A percentile compares a stretch with the other conserved stretches of the same genome.
Conservation (phyloP, 2,113 vertebrate genomes). For the Alligator mississippiensis region DNA sequence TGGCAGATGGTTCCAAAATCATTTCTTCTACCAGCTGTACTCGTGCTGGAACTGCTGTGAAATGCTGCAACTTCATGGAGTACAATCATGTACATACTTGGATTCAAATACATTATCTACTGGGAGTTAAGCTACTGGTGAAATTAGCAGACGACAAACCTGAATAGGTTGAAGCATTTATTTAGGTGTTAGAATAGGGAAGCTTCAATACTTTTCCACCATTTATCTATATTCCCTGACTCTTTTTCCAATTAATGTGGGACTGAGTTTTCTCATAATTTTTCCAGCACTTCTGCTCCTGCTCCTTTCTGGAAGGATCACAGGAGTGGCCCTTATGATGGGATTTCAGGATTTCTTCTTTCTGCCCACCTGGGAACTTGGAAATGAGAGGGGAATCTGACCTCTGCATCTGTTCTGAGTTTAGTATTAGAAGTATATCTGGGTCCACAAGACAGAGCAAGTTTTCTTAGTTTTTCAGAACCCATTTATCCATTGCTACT, state of each 20-base stretch:
- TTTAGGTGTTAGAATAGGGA: too few species aligned
- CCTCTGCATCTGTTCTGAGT: background rate
- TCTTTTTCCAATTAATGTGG: background rate
- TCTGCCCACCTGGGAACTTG: background rate
- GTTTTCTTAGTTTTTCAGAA: background rate
- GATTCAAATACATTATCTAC: background rate
- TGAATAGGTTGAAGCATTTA: background rate
- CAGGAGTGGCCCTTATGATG: background rate
- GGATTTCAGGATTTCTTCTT: background rate
- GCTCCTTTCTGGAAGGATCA: background rate
- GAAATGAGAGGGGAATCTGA: background rate
- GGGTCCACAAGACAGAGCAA: background rate
- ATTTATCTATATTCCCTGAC: too few species aligned
- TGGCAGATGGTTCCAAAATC: background rate
- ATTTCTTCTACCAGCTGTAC: slow-evolving; percentile 48
- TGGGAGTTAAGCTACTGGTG: background rate
- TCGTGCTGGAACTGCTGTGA: background rate
- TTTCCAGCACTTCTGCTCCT: background rate
- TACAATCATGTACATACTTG: rapidly evolving
- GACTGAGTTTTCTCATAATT: background rate
- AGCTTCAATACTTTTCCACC: too few species aligned
- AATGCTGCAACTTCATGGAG: background rate
- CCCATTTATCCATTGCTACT: background rate
- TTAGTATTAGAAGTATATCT: background rate
- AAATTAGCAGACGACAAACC: background rate